Conservation (phyloP, 1,140 invertebrate genomes). For the Oedothorax gibbosus region DNA sequence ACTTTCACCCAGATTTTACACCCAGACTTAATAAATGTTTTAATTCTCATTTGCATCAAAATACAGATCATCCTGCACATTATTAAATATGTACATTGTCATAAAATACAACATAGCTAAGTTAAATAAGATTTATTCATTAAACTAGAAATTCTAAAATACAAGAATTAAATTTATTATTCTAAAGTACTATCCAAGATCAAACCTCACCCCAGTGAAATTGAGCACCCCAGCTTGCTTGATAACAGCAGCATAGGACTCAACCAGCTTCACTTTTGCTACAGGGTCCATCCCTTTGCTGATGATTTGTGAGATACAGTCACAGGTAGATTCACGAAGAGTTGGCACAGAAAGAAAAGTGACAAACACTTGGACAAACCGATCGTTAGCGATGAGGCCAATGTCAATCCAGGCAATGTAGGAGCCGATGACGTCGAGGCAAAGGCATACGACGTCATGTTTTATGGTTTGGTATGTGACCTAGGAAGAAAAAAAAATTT, state of each 20-base stretch:
- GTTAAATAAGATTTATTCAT: no score
- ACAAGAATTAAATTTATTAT: no score
- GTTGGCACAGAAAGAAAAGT: slow-evolving; percentile 67
- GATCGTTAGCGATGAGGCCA: slow-evolving; percentile 73
- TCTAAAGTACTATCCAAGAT: neutral
- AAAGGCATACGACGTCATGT: slow-evolving; percentile 70
- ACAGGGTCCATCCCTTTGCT: slow-evolving; percentile 75
- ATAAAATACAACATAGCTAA: no score
- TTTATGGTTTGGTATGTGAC: slow-evolving; percentile 68
- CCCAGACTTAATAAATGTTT: no score
- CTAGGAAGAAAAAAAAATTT: slow-evolving; percentile 65
- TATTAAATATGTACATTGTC: no score
- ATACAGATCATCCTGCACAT: no score
- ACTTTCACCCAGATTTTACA: no score
- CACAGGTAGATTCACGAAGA: slow-evolving; percentile 72
- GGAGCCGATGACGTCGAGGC: slow-evolving; percentile 73
- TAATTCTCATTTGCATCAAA: no score
- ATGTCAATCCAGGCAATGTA: slow-evolving; percentile 76
- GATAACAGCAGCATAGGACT: slow-evolving; percentile 72
- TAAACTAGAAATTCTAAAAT: no score
- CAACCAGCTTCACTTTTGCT: slow-evolving; percentile 73
- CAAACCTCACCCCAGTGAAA: slow-evolving; percentile 65
- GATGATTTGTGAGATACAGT: slow-evolving; percentile 73
- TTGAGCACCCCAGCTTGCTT: slow-evolving; percentile 69
- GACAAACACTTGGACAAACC: slow-evolving; percentile 72